Base-by-base conservation (phyloP, 2,797 vertebrate species). In the Aulostomus chinensis region DNA sequence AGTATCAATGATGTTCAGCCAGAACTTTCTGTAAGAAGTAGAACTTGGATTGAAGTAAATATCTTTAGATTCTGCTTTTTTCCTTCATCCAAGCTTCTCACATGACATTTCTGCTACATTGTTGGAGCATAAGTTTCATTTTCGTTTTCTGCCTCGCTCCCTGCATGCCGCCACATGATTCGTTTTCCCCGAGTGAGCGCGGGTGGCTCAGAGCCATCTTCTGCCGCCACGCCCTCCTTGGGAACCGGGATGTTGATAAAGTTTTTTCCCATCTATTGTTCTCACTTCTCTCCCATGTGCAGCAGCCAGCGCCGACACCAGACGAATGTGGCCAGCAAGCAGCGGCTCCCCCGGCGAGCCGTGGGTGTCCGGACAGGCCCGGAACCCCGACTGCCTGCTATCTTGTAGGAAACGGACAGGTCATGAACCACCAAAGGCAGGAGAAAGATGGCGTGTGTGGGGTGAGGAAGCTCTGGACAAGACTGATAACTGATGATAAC, bases 211-310 rank as follows among this genome's bases (percentile, higher is more conserved):
- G 51, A 38, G 59, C 38, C 17, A 36, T 74, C 63, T 77, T 36
- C 71, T 55, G 46, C 18, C 22, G 9, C 81, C 80, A 81, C 82
- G 58, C 81, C 85, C 82, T 79, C 26, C 59, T 22, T 78, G 70
- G 82, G 76, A 86, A 86, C 66, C 35, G 67, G 69, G 62, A 74
- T 86, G 85, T 84, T 82, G 80, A 85, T 71, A 52, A 73, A 61
- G 39, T 42, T 57, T 50, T 72, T 75, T 61, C 6, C 32, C 59
- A 70, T 65, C 80, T 61, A 88, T 88, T 90, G 86, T 89, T 87
- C 75, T 81, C 25, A 14, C 4, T 45, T 70, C 78, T 82, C 54
- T 70, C 58, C 58, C 43, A 24, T 57, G 55, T 17, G n/a, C 2
- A n/a, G 6, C 1, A 21, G 24, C 29, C 52, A 49, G 11, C 13